A percentile compares a stretch with the other conserved stretches of the same genome.
phyloP scores from a whole-genome alignment of 2,888 invertebrate species.

The Caenorhabditis wallacei region DNA sequence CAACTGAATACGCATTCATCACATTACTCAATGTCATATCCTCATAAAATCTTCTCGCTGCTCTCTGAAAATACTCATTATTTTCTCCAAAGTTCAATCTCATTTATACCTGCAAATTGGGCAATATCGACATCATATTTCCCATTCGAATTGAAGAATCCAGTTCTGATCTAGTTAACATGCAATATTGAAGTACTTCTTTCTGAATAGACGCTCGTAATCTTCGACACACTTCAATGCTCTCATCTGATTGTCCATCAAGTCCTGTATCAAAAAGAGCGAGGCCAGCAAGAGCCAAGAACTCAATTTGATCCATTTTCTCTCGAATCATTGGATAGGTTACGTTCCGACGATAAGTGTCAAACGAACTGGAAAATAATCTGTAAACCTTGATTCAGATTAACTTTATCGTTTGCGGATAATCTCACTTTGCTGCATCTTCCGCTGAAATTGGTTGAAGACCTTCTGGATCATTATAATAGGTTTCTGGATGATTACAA shows the following conservation, averaged over 20 bases:
- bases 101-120: conserved; percentile 38
- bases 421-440: conserved; percentile 37
- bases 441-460: conserved; percentile 31
- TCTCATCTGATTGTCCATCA: conserved; percentile 42
- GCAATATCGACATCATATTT: conserved; percentile 41
- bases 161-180: neutral
- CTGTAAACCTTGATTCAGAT: conserved; percentile 4
- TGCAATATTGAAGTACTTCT: conserved; percentile 35
- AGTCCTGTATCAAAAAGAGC: conserved; percentile 51
- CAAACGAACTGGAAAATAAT: conserved; percentile 45
- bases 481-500: conserved; percentile 39
- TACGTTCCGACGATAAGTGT: conserved; percentile 31
- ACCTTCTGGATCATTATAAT: conserved; percentile 47
- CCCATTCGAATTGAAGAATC: conserved; percentile 43
- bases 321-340: conserved; percentile 24
- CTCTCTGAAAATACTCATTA: conserved; percentile 18
- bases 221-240: conserved; percentile 29
- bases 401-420: neutral
- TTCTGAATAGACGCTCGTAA: conserved; percentile 25
- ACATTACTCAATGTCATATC: conserved; percentile 43
- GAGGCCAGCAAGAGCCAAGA: conserved; percentile 31
- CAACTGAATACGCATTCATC: conserved; percentile 46
- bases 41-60: conserved; percentile 15
- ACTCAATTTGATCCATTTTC: conserved; percentile 33
- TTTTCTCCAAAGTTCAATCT: neutral